Percentiles rank a stretch among this genome's conserved stretches.
phyloP scores from a whole-genome alignment of 23 tunicate species.

The Halocynthia roretzi region DNA sequence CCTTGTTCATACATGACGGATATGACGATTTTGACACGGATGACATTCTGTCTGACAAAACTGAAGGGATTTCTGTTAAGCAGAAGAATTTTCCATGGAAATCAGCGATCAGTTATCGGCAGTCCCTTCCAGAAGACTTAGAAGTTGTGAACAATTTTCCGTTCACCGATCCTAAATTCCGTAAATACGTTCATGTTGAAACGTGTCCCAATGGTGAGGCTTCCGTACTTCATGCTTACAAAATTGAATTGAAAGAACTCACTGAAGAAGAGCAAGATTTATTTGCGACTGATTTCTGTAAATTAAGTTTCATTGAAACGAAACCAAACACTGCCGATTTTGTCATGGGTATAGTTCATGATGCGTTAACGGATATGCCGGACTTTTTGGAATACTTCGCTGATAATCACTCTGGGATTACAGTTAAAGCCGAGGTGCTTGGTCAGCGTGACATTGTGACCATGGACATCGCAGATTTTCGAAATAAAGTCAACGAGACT shows the following conservation, averaged over 20 bases:
- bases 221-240: conserved; percentile 77
- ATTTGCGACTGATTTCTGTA: conserved; percentile 81
- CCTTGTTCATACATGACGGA: neutral
- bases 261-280: conserved; percentile 35
- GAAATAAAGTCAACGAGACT: conserved; percentile 59
- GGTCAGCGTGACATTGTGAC: conserved; percentile 76
- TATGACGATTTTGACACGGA: neutral
- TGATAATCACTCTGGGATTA: conserved; percentile 56
- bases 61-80: neutral
- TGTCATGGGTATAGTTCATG: conserved; percentile 96
- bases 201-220: conserved; percentile 91
- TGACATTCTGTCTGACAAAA: neutral
- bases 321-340: conserved; percentile 42
- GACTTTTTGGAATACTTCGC: conserved; percentile 89
- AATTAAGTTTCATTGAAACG: conserved; percentile 58
- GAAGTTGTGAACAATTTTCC: conserved; percentile 52
- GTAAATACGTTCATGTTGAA: conserved; percentile 69
- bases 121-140: conserved; percentile 68
- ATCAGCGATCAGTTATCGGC: conserved; percentile 22
- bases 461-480: conserved; percentile 56
- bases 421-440: conserved; percentile 76
- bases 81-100: conserved; percentile 7
- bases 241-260: conserved; percentile 61
- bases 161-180: conserved; percentile 52
- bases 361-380: conserved; percentile 47